Percentiles rank a stretch among this genome's conserved stretches.
Conservation (phyloP, 2,113 vertebrate genomes). For the Actenoides hombroni region DNA sequence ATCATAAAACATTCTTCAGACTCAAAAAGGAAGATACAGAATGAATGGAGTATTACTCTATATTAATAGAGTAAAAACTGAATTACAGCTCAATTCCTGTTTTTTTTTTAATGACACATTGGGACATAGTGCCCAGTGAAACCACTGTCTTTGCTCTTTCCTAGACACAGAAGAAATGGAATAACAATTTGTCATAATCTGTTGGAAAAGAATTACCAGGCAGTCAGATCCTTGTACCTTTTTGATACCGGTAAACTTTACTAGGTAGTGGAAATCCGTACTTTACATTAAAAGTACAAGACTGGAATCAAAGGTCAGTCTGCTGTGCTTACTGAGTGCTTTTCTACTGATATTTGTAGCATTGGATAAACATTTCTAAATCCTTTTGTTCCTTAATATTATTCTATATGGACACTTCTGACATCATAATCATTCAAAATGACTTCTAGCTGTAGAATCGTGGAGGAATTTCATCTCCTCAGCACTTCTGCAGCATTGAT, state of each 20-base stretch:
- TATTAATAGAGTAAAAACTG: background rate
- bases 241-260: background rate
- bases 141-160: background rate
- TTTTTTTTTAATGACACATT: background rate
- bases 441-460: background rate
- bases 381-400: background rate
- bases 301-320: background rate
- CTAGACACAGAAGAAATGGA: background rate
- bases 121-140: background rate
- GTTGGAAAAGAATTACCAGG: background rate
- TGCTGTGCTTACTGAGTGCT: background rate
- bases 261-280: background rate
- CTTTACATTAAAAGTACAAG: background rate
- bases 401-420: background rate
- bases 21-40: background rate
- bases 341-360: background rate
- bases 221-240: background rate
- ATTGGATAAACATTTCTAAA: background rate
- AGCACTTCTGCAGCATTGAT: background rate
- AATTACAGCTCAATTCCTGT: background rate
- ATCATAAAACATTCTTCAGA: background rate
- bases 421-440: background rate
- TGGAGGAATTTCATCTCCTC: background rate
- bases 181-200: slow-evolving; percentile 3
- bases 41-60: background rate